A percentile compares a stretch with the other conserved stretches of the same genome.
Evolutionary conservation across 2,113 vertebrate species (phyloP).

Genomic region (Pomatostomus ruficeps): DNA sequence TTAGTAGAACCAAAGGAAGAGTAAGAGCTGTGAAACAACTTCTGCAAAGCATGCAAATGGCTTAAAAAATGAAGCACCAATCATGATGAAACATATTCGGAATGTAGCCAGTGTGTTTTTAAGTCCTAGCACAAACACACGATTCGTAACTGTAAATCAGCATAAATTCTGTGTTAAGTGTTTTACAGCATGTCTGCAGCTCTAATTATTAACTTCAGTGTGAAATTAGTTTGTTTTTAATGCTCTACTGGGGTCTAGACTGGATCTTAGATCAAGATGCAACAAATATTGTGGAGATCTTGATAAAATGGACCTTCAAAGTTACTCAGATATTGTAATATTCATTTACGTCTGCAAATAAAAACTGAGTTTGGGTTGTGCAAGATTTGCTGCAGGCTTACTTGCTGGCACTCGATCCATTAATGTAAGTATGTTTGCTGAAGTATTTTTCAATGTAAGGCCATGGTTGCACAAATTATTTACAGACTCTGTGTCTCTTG

Average conservation of each 20-base stretch:
- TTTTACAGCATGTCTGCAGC: not conserved
- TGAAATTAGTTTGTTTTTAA: not conserved
- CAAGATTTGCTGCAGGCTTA: not conserved
- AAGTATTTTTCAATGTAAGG: not conserved
- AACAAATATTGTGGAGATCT: not conserved
- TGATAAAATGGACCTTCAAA: not conserved
- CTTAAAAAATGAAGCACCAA: not conserved
- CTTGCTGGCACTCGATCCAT: not conserved
- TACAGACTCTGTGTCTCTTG: not conserved
- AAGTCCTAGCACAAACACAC: not conserved
- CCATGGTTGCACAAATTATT: not conserved
- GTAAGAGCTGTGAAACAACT: not conserved
- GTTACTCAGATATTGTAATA: not conserved
- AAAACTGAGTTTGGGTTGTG: not conserved
- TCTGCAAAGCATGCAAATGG: not conserved
- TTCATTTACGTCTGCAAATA: not conserved
- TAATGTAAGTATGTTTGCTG: not conserved
- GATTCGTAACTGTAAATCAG: not conserved
- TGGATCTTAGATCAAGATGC: not conserved
- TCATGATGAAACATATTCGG: not conserved
- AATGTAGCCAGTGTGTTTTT: not conserved
- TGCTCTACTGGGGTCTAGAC: not conserved
- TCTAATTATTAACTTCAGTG: not conserved
- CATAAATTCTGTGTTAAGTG: not conserved
- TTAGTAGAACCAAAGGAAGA: not conserved